phyloP scores from a whole-genome alignment of 2,888 invertebrate species.

The Cremastinae sp. region DNA sequence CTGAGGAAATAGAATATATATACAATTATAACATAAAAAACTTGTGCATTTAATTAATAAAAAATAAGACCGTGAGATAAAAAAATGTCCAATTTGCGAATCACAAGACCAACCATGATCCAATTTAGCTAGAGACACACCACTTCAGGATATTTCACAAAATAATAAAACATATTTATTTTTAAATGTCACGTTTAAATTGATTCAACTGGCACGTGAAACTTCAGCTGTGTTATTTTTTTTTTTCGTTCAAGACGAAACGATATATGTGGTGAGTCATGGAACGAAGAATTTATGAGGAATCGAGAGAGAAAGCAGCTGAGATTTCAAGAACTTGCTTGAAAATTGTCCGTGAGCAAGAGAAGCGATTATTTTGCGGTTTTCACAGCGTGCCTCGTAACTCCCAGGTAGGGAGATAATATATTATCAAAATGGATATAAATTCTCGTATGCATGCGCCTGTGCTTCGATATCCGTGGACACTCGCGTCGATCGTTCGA shows the following conservation, averaged over 20 bases:
- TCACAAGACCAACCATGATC: no score
- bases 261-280: constrained; percentile 29
- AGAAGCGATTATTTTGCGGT: constrained; percentile 40
- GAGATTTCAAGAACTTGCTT: constrained; percentile 37
- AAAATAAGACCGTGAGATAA: no score
- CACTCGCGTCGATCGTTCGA: no score
- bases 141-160: no score
- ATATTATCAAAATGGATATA: constrained; percentile 54
- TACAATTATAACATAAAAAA: no score
- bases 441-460: constrained; percentile 24
- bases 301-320: constrained; percentile 21
- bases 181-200: neutral
- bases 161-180: neutral
- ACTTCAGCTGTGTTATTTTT: neutral
- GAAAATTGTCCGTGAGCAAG: constrained; percentile 33
- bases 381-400: constrained; percentile 43
- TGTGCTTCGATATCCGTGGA: constrained; percentile 6
- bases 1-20: no score
- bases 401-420: constrained; percentile 53
- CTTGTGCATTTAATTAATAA: no score
- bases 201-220: neutral
- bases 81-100: no score
- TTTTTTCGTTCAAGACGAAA: constrained; percentile 1
- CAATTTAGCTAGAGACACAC: no score
- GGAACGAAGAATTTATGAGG: constrained; percentile 37